phyloP scores from a whole-genome alignment of 1,140 invertebrate genomes.

The Drosophila nebulosa region DNA sequence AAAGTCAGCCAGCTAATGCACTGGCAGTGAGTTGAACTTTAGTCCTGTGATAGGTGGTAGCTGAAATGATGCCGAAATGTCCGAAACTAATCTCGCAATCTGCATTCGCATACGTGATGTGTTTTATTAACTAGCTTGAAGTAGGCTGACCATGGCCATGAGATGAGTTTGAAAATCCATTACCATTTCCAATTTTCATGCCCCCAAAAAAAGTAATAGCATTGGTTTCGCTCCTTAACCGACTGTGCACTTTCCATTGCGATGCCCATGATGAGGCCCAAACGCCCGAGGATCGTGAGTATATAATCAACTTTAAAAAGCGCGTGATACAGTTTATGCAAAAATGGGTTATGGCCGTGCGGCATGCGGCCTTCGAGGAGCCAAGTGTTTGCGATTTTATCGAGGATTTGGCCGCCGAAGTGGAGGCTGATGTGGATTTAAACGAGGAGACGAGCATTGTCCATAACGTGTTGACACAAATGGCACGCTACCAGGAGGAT shows the following conservation, averaged over 20 bases:
- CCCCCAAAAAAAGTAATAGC: neutral
- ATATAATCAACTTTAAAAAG: constrained; percentile 87
- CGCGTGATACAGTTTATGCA: constrained; percentile 91
- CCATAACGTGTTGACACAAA: constrained; percentile 85
- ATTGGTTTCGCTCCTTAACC: constrained; percentile 81
- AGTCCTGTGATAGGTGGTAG: neutral
- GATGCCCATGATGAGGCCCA: constrained; percentile 71
- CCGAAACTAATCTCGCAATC: constrained; percentile 76
- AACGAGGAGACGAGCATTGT: constrained; percentile 86
- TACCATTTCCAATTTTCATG: neutral
- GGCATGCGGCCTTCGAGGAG: constrained; percentile 89
- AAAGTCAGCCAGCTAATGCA: constrained; percentile 26
- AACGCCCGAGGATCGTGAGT: constrained; percentile 85
- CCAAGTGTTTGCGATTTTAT: constrained; percentile 87
- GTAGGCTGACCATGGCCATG: neutral
- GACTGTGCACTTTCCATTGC: constrained; percentile 77
- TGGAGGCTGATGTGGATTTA: constrained; percentile 86
- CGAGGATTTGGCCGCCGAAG: constrained; percentile 87
- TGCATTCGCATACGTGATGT: constrained; percentile 72
- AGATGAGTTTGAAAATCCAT: neutral
- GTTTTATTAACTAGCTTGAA: constrained; percentile 58
- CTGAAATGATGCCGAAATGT: constrained; percentile 39
- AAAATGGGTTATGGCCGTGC: constrained; percentile 88
- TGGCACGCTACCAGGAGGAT: constrained; percentile 84
- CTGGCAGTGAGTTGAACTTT: neutral